Evolutionary conservation across 1,140 invertebrate genomes (phyloP).

Genomic region (Heterodera schachtii): DNA sequence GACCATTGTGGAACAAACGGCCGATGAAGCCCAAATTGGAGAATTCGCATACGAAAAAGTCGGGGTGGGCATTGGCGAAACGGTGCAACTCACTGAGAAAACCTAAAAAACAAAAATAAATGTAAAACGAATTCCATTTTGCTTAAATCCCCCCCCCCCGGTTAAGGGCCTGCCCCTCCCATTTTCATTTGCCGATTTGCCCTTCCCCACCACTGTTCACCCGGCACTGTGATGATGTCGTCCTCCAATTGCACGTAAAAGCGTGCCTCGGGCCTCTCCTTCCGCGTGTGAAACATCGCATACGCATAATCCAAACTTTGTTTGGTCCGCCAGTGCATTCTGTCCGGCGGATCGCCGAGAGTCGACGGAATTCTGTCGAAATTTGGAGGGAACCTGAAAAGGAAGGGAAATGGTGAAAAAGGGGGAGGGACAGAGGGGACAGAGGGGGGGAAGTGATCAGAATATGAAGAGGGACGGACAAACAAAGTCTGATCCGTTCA

Average conservation of each 20-base stretch:
- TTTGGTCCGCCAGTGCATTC: conserved; percentile 32
- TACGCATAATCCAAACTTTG: conserved; percentile 37
- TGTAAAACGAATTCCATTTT: too few species aligned
- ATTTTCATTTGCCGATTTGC: not conserved
- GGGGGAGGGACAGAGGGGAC: not conserved
- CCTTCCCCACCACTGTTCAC: not conserved
- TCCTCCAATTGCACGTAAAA: conserved; percentile 37
- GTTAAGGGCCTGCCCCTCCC: too few species aligned
- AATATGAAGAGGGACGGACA: not conserved
- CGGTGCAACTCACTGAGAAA: conserved; percentile 28
- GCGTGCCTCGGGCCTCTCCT: not conserved
- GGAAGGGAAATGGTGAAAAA: not conserved
- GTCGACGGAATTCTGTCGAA: conserved; percentile 24
- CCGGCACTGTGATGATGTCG: conserved; percentile 31
- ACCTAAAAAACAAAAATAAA: not conserved
- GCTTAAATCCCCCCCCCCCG: too few species aligned
- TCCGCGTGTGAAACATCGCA: conserved; percentile 24
- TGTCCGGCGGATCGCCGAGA: conserved; percentile 16
- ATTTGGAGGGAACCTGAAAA: conserved; percentile 17
- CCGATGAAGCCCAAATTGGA: conserved; percentile 33
- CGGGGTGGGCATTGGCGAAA: conserved; percentile 24
- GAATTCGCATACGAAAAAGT: conserved; percentile 32
- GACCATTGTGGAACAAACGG: conserved; percentile 28
- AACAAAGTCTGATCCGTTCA: too few species aligned
- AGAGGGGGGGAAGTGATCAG: not conserved